phyloP scores from a whole-genome alignment of 2,113 vertebrate species.

The Donacobius atricapilla region DNA sequence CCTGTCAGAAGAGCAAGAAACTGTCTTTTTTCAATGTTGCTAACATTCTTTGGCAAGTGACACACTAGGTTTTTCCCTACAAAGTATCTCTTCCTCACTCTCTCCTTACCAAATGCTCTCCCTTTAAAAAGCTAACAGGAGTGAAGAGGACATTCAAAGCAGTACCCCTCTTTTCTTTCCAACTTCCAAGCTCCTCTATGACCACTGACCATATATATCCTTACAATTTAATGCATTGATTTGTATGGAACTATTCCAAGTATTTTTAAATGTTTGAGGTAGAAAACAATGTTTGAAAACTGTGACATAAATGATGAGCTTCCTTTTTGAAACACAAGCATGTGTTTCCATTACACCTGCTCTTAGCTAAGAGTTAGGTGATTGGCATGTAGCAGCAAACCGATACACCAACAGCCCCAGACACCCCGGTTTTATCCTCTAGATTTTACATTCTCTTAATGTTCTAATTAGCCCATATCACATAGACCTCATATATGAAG shows the following conservation, averaged over 20 bases:
- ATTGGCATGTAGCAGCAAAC: not conserved
- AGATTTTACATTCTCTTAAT: not conserved
- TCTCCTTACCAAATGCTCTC: not conserved
- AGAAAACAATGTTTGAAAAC: conserved; percentile 1
- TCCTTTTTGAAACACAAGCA: not conserved
- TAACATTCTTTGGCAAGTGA: not conserved
- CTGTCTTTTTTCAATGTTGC: not conserved
- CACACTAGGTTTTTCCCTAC: not conserved
- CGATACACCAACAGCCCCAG: not conserved
- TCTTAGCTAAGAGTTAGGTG: not conserved
- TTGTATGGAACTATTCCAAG: not conserved
- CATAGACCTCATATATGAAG: not conserved
- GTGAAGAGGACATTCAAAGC: not conserved
- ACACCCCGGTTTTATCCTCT: not conserved
- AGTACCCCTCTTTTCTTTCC: not conserved
- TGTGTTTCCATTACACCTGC: not conserved
- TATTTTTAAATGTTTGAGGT: not conserved
- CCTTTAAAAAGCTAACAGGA: not conserved
- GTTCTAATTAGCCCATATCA: not conserved
- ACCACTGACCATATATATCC: not conserved
- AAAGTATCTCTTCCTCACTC: not conserved
- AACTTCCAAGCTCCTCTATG: not conserved
- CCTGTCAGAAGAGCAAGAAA: not conserved
- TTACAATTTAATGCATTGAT: not conserved
- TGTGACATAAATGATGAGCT: not conserved